phyloP scores from a whole-genome alignment of 1,140 invertebrate species.

The Galleria mellonella region DNA sequence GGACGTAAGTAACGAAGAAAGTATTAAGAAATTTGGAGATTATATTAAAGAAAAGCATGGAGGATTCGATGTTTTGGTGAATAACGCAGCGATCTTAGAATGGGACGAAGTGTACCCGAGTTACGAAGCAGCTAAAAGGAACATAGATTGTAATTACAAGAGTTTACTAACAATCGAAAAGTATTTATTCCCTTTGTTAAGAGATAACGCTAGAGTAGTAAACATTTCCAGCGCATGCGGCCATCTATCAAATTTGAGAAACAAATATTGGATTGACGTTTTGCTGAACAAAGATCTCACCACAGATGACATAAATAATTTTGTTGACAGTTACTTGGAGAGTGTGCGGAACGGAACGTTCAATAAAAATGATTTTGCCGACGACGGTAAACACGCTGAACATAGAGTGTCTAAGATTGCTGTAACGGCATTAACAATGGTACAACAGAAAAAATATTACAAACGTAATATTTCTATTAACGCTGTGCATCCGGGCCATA shows the following conservation, averaged over 20 bases:
- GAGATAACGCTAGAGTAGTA: conserved; percentile 81
- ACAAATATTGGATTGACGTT: conserved; percentile 57
- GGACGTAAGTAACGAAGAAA: conserved; percentile 79
- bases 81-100: conserved; percentile 89
- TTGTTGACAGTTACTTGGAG: conserved; percentile 81
- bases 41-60: conserved; percentile 80
- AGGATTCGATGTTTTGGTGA: conserved; percentile 87
- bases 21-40: conserved; percentile 75
- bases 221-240: conserved; percentile 83
- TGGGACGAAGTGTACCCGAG: conserved; percentile 78
- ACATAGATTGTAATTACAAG: conserved; percentile 81
- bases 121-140: conserved; percentile 80
- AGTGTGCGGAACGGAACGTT: conserved; percentile 65
- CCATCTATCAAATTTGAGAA: conserved; percentile 76
- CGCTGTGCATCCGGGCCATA: conserved; percentile 47
- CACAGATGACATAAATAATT: conserved; percentile 73
- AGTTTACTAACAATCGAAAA: conserved; percentile 78
- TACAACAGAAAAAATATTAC: conserved; percentile 59
- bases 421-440: conserved; percentile 77
- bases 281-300: conserved; percentile 61
- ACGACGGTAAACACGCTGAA: conserved; percentile 74
- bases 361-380: conserved; percentile 73
- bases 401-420: conserved; percentile 85
- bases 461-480: conserved; percentile 53
- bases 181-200: conserved; percentile 80